Base-by-base conservation (phyloP, 2,797 vertebrate species). In the Lepus townsendii region DNA sequence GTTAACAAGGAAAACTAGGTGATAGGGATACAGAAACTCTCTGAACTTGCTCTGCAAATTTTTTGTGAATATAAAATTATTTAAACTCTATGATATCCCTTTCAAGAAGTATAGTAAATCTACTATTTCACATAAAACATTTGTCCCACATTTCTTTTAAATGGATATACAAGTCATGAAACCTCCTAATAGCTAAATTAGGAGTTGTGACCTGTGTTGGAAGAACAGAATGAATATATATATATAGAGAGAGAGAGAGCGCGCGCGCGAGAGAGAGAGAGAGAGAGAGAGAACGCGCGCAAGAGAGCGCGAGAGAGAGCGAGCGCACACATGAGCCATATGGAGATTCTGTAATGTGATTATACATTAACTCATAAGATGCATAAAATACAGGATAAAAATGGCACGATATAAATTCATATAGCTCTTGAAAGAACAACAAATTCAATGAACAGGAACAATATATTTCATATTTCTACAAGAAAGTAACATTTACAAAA, bases 351-450 rank as follows among this genome's bases (percentile, higher is more conserved):
- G 2, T 65, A 80, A 76, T 73, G 35, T 86, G 54, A 60, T 78
- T 68, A 71, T 60, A 82, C 85, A 63, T 79, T 60, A 93, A 92
- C 17, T 62, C 60, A 66, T 19, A 62, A 0, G 11, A 79, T 50
- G 88, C 27, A 8, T 68, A 30, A 92, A 80, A 66, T 26, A 89
- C 54, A 69, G 47, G 5, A 42, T 88, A 35, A 95, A 95, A 88
- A 75, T 19, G 20, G 2, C 30, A 76, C 32, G 22, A 79, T 22
- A 71, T 20, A 87, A 92, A 47, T 20, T 68, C 30, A 77, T 35
- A 38, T 66, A n/a, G 47, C 13, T 84, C 83, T 76, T 90, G 69
- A 83, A 89, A 69, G 47, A 32, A 92, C 72, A 88, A 42, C n/a
- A 91, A 92, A 91, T 73, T 89, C 13, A 73, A 69, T 93, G 78